Base-by-base conservation (phyloP, 2,888 invertebrate genomes). In the Branchinecta sandiegonensis region DNA sequence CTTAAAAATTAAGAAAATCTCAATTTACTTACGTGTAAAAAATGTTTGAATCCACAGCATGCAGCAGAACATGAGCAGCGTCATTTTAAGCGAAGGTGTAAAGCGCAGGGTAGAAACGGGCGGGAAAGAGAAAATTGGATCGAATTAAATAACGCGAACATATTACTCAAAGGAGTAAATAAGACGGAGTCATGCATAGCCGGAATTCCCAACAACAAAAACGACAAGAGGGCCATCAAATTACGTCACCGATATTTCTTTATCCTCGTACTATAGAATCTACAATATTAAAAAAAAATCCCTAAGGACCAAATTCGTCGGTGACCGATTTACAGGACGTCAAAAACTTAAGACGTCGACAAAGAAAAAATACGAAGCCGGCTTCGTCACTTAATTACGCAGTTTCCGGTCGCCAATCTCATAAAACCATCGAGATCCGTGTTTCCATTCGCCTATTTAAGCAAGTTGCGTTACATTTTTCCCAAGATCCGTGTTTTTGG, bases 121-220 rank as follows among this genome's bases (percentile, higher is more conserved):
- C 56, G 17, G 56, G 56, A 56, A 56, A 56, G 56, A 56, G 56
- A 56, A 56, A 56, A 56, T 56, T 56, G 17, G 17, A 56, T 56
- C 17, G 56, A 56, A 56, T 56, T 56, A 56, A 14, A 56, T 56
- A 56, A 17, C 37, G 37, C 37, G 66, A 66, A 48, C 47, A 66
- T 66, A 48, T 66, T 47, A 50, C 56, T n/a, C 14, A 47, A 50
- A 66, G 66, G 48, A 66, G 47, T 47, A 66, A 47, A 50, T 48
- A 37, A 50, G 50, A 66, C 66, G 50, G 48, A 66, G 50, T 66
- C 66, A 48, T 50, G 66, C 66, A 50, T 48, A 50, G 50, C 50
- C 66, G 37, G 37, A 66, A 66, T 47, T 66, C 66, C 48, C 63
- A 47, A 47, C 56, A 47, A 46, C 47, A 48, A 64, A 50, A 68